phyloP scores from a whole-genome alignment of 2,888 invertebrate genomes.

The Chalcis sispes region DNA sequence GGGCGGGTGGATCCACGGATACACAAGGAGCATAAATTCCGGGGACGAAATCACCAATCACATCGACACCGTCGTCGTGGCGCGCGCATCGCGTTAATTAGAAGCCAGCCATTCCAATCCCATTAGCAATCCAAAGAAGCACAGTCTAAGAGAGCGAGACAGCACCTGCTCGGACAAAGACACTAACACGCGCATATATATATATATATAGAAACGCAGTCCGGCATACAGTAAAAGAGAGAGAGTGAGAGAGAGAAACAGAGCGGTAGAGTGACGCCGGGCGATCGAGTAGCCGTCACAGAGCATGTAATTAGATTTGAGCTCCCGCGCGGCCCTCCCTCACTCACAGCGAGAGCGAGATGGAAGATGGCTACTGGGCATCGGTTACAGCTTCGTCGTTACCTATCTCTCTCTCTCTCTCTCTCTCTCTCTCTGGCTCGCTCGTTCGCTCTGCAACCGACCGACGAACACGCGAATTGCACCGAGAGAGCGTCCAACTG shows the following conservation, averaged over 20 bases:
- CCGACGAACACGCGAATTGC: neutral
- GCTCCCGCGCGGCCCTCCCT: slow-evolving; percentile 63
- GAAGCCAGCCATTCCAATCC: slow-evolving; percentile 48
- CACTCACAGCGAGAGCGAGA: slow-evolving; percentile 7
- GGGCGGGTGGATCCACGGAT: too few relatives aligned
- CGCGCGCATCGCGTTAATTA: slow-evolving; percentile 36
- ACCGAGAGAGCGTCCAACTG: too few relatives aligned
- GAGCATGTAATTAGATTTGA: slow-evolving; percentile 74
- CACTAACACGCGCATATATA: too few relatives aligned
- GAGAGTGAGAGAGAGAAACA: neutral
- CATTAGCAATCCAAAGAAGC: slow-evolving; percentile 47
- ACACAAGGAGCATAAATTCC: too few relatives aligned
- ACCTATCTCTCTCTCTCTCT: too few relatives aligned
- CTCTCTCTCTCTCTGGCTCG: too few relatives aligned
- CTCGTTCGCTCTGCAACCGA: slow-evolving; percentile 1
- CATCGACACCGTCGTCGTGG: neutral
- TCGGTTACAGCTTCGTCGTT: slow-evolving; percentile 66
- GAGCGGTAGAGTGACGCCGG: slow-evolving; percentile 49
- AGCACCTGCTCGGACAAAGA: neutral
- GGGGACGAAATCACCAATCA: neutral
- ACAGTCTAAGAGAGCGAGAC: slow-evolving; percentile 40
- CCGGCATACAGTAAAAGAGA: slow-evolving; percentile 21
- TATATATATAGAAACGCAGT: too few relatives aligned
- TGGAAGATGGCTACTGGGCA: slow-evolving; percentile 57
- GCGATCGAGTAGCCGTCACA: slow-evolving; percentile 72